A percentile compares a stretch with the other conserved stretches of the same genome.
Conservation (phyloP, 2,888 invertebrate species). For the Dexiosoma caninum region DNA sequence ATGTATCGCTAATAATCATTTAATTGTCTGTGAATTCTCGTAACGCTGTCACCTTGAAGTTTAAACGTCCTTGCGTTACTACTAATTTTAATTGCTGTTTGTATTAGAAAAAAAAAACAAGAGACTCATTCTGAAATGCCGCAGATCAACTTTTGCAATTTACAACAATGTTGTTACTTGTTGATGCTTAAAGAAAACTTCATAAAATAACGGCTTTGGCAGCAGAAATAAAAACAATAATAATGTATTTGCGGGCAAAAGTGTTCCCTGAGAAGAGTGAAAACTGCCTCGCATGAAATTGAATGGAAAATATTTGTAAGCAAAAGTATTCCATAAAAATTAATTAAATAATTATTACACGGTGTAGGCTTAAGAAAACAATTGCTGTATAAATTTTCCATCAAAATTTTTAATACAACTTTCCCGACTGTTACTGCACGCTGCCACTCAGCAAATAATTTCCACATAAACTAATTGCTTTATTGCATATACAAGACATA, state of each 20-base stretch:
- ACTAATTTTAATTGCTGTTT: constrained; percentile 15
- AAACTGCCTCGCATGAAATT: too few species aligned
- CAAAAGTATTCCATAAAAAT: neutral
- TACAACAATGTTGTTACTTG: too few species aligned
- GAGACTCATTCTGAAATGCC: neutral
- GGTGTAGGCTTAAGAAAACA: too few species aligned
- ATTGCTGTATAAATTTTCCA: too few species aligned
- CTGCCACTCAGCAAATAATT: neutral
- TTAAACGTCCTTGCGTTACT: constrained; percentile 35
- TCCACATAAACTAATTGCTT: neutral
- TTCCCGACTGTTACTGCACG: neutral
- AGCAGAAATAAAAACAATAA: too few species aligned
- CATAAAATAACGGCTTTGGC: too few species aligned
- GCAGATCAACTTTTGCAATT: too few species aligned
- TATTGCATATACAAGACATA: constrained; percentile 5
- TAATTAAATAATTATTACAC: too few species aligned
- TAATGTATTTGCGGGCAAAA: too few species aligned
- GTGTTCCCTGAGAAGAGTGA: too few species aligned
- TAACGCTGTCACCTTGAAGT: constrained; percentile 18
- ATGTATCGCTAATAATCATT: neutral
- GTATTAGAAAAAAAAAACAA: neutral
- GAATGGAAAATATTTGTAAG: neutral
- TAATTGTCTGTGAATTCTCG: constrained; percentile 3
- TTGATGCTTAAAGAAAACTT: too few species aligned
- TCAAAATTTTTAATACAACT: constrained; percentile 1